Conservation (phyloP, 1,140 invertebrate species). For the Cydia strobilella region DNA sequence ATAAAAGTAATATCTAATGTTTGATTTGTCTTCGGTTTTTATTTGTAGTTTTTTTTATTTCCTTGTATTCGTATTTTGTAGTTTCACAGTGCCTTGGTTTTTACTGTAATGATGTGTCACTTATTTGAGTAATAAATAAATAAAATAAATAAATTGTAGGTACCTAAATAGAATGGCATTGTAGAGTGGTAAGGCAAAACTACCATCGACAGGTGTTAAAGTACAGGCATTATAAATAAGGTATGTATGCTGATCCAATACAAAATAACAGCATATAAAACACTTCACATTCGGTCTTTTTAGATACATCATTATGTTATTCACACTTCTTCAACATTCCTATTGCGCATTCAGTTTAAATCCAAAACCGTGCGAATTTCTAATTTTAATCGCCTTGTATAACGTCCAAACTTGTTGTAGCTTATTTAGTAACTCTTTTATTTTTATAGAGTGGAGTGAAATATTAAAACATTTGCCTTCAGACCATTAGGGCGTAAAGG, state of each 20-base stretch:
- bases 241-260: background rate
- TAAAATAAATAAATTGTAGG: background rate
- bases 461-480: background rate
- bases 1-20: too few relatives aligned
- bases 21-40: too few relatives aligned
- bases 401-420: background rate
- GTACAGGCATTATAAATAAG: background rate
- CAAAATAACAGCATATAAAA: background rate
- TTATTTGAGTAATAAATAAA: too few relatives aligned
- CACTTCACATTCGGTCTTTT: too few relatives aligned
- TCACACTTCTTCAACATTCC: too few relatives aligned
- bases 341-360: background rate
- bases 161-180: background rate
- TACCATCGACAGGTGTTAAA: background rate
- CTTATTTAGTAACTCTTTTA: background rate
- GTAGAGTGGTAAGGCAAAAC: background rate
- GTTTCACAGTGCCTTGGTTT: too few relatives aligned
- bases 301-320: too few relatives aligned
- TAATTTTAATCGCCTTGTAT: background rate
- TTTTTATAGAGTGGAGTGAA: background rate
- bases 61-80: too few relatives aligned
- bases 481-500: background rate
- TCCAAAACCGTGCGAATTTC: background rate
- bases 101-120: too few relatives aligned
- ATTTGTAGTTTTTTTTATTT: too few relatives aligned